Evolutionary conservation across 2,797 vertebrate genomes (phyloP).

Genomic region (Chaenodraco wilsoni): DNA sequence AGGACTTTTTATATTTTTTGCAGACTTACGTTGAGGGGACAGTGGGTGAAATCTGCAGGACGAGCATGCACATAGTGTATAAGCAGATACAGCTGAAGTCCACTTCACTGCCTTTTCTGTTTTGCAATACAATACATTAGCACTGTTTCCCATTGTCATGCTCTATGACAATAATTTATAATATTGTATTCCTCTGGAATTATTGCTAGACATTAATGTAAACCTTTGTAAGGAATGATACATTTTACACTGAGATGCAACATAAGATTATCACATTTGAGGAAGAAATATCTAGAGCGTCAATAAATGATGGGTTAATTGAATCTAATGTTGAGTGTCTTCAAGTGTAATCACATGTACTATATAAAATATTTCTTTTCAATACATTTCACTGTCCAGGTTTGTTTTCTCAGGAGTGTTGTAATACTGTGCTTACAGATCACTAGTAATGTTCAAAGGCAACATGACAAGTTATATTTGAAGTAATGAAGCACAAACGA

Average conservation of each 20-base stretch:
- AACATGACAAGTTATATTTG: not conserved
- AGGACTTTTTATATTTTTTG: conserved; percentile 55
- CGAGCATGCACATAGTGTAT: conserved; percentile 76
- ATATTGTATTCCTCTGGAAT: conserved; percentile 90
- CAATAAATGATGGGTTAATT: conserved; percentile 78
- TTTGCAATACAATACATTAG: conserved; percentile 82
- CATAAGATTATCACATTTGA: conserved; percentile 83
- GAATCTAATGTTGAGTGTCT: conserved; percentile 73
- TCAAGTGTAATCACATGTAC: conserved; percentile 79
- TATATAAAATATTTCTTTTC: conserved; percentile 77
- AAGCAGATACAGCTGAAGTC: conserved; percentile 65
- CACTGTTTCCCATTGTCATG: conserved; percentile 89
- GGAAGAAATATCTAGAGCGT: conserved; percentile 65
- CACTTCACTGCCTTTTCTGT: conserved; percentile 82
- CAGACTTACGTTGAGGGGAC: conserved; percentile 52
- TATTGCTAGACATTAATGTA: conserved; percentile 87
- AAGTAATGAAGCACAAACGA: not conserved
- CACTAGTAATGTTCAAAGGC: not conserved
- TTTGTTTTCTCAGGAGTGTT: conserved; percentile 39
- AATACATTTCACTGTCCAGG: conserved; percentile 54
- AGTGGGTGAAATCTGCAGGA: conserved; percentile 51
- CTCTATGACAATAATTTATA: conserved; percentile 86
- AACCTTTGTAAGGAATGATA: conserved; percentile 90
- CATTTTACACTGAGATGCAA: conserved; percentile 87
- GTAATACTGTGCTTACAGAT: not conserved